These are phyloP conservation scores for Pseudomyrmex sp. DNA, from an alignment of 1,140 invertebrate species.

Conservation along the genomic window DNA sequence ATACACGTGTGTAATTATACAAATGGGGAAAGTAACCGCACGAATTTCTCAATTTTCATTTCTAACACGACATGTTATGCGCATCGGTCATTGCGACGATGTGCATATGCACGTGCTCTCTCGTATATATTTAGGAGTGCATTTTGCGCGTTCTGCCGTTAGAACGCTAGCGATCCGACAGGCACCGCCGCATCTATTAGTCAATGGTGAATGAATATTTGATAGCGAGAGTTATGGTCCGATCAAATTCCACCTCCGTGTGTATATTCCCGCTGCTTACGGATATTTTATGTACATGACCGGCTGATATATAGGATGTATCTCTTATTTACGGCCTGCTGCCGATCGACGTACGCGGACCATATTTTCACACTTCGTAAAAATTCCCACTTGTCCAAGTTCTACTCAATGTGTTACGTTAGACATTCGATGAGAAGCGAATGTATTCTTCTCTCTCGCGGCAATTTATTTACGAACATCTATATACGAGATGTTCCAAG, in stretches of 20 bases:
- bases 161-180: slow-evolving; percentile 66
- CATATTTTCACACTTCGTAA: slow-evolving; percentile 48
- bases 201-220: slow-evolving; percentile 80
- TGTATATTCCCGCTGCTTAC: slow-evolving; percentile 68
- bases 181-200: slow-evolving; percentile 78
- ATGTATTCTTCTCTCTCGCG: not conserved
- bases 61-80: slow-evolving; percentile 30
- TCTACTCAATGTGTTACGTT: slow-evolving; percentile 1
- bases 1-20: not conserved
- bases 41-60: slow-evolving; percentile 6
- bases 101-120: slow-evolving; percentile 15
- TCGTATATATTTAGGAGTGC: slow-evolving; percentile 11
- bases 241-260: slow-evolving; percentile 77
- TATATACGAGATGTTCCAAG: not conserved
- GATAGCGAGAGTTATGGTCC: slow-evolving; percentile 78
- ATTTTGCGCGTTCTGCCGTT: slow-evolving; percentile 26
- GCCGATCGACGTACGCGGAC: slow-evolving; percentile 41
- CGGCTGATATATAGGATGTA: slow-evolving; percentile 48
- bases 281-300: slow-evolving; percentile 75
- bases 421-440: not conserved
- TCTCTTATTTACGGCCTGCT: slow-evolving; percentile 57
- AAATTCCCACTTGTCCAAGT: slow-evolving; percentile 37
- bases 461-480: slow-evolving; percentile 6
- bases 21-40: not conserved
- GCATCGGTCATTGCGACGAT: slow-evolving; percentile 28